Base-by-base conservation (phyloP, 2,797 vertebrate genomes). In the Stomatorhinus walkeri region DNA sequence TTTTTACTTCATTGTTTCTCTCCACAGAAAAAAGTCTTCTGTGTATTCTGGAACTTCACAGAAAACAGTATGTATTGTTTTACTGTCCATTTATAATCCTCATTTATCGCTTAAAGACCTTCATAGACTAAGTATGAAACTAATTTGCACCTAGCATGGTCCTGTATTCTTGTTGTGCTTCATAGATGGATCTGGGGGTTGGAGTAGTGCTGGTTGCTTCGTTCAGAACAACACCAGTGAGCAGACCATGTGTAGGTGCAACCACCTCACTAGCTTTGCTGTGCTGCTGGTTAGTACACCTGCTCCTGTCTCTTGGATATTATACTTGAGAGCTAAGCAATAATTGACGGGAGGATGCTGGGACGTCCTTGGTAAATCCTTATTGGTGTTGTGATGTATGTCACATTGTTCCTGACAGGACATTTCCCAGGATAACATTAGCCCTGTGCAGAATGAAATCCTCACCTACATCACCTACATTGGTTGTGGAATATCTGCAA, bases 201-300 rank as follows among this genome's bases (percentile, higher is more conserved):
- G 98, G 98, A 96, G 95, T 84, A n/a, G 92, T 0, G 89, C 94
- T 3, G 98, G 98, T 1, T 99, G 98, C 89, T 89, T 1, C 3
- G 93, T 97, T 85, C 92, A 88, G 90, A 96, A 95, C 90, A 95
- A 89, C 28, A 96, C 93, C 64, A 90, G 93, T 72, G 94, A 95
- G 68, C 94, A 96, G 92, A 99, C 97, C 0, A 87, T 95, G 76
- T 99, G 98, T 90, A 95, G 94, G 90, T 99, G 98, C 92, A 97
- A 96, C 92, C 98, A 99, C 92, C 97, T 99, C 64, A 99, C 98
- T 88, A 98, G 97, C 91, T 99, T 99, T 90, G 97, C 95, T 0
- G 95, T 99, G 92, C 94, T 99, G 87, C 94, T 99, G 95, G 98
- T 99, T 93, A 96, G 93, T 90, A 14, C n/a, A 2, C 2, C 22